A percentile compares a stretch with the other conserved stretches of the same genome.
These are phyloP conservation scores for Eumerus sabulonum DNA, from an alignment of 2,888 invertebrate genomes.

Conservation along the genomic window DNA sequence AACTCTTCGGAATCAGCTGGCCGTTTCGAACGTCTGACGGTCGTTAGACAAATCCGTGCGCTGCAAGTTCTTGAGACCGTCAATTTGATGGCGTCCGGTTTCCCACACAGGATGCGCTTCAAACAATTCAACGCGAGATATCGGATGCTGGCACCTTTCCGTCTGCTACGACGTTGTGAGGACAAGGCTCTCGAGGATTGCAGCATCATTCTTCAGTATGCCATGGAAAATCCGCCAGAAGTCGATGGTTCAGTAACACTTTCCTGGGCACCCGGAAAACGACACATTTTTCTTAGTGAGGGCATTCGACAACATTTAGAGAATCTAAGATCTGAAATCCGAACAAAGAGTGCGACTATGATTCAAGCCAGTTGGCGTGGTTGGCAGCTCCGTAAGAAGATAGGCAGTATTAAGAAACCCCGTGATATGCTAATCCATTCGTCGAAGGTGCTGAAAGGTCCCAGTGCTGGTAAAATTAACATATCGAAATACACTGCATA, in stretches of 20 bases:
- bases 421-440: slow-evolving; percentile 70
- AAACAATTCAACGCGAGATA: slow-evolving; percentile 94
- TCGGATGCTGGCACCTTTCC: slow-evolving; percentile 90
- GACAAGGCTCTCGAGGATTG: slow-evolving; percentile 88
- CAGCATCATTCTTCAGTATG: slow-evolving; percentile 86
- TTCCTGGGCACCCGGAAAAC: slow-evolving; percentile 94
- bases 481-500: slow-evolving; percentile 63
- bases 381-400: slow-evolving; percentile 85
- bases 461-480: slow-evolving; percentile 73
- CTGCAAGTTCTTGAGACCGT: slow-evolving; percentile 96
- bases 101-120: slow-evolving; percentile 96
- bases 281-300: slow-evolving; percentile 96
- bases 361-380: slow-evolving; percentile 93
- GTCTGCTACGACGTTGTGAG: slow-evolving; percentile 83
- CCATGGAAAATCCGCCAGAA: slow-evolving; percentile 82
- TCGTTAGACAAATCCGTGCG: slow-evolving; percentile 93
- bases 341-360: slow-evolving; percentile 89
- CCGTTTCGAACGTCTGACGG: slow-evolving; percentile 89
- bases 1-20: slow-evolving; percentile 90
- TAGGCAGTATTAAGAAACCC: slow-evolving; percentile 80
- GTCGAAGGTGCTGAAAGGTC: slow-evolving; percentile 72
- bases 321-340: slow-evolving; percentile 87
- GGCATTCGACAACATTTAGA: slow-evolving; percentile 95
- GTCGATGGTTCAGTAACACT: slow-evolving; percentile 83
- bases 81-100: slow-evolving; percentile 96